These are phyloP conservation scores for Microplitis manilae DNA, from an alignment of 2,888 invertebrate species.

Conservation along the genomic window DNA sequence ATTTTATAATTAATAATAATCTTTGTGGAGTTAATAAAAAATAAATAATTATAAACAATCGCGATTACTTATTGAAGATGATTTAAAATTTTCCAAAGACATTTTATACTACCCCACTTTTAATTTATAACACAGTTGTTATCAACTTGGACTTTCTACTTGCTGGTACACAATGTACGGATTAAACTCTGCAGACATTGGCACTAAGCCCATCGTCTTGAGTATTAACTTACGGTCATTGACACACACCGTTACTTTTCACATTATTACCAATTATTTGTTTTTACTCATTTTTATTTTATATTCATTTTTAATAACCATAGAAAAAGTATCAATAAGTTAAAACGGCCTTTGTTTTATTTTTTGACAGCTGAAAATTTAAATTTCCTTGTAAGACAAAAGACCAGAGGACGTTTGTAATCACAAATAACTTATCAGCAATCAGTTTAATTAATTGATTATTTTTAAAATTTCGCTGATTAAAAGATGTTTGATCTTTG, in stretches of 20 bases:
- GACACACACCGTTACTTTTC: slow-evolving; percentile 22
- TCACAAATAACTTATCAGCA: too few relatives aligned
- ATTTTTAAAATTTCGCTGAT: too few relatives aligned
- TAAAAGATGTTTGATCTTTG: too few relatives aligned
- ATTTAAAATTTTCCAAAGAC: slow-evolving; percentile 37
- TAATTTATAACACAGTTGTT: slow-evolving; percentile 19
- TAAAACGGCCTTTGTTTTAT: too few relatives aligned
- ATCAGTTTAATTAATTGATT: too few relatives aligned
- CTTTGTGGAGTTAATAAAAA: neutral
- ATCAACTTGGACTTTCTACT: slow-evolving; percentile 47
- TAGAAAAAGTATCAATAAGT: too few relatives aligned
- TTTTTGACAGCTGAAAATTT: too few relatives aligned
- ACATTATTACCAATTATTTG: neutral
- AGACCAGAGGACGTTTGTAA: too few relatives aligned
- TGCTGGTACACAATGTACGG: slow-evolving; percentile 29
- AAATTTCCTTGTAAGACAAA: too few relatives aligned
- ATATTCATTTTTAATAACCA: neutral
- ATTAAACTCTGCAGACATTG: slow-evolving; percentile 32
- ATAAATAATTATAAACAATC: slow-evolving; percentile 13
- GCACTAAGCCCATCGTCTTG: slow-evolving; percentile 32
- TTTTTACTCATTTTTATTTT: neutral
- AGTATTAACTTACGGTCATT: slow-evolving; percentile 32
- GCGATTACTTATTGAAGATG: neutral
- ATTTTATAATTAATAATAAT: neutral
- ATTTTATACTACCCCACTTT: slow-evolving; percentile 28